Conservation (phyloP, 2,113 vertebrate species). For the Gallinago media region DNA sequence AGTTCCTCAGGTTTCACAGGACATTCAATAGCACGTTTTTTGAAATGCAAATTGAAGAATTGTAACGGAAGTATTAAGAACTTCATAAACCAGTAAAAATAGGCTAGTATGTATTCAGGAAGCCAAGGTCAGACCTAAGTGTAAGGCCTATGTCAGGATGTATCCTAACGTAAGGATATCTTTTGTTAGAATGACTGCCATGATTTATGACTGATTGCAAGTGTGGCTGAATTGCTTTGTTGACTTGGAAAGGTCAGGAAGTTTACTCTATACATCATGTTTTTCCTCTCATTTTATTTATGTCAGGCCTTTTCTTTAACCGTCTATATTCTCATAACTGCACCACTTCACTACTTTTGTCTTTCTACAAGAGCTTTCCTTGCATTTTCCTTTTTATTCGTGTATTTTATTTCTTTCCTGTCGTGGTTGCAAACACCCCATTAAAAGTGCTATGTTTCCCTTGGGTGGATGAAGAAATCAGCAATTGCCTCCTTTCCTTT, state of each 20-base stretch:
- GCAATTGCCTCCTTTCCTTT: background rate
- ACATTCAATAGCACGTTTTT: background rate
- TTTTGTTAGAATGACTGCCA: background rate
- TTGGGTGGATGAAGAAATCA: background rate
- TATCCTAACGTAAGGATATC: background rate
- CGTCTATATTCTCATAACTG: rapidly evolving
- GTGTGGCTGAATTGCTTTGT: background rate
- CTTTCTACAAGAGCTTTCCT: background rate
- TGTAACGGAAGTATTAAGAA: background rate
- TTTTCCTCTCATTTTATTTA: background rate
- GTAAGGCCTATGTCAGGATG: background rate
- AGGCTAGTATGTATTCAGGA: background rate
- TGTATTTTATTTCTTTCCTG: background rate
- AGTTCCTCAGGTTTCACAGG: background rate
- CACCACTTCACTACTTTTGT: background rate
- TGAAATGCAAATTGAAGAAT: background rate
- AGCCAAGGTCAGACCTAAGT: background rate
- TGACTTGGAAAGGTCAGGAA: background rate
- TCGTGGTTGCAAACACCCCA: background rate
- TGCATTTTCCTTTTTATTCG: background rate
- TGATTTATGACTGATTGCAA: background rate
- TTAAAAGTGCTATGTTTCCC: background rate
- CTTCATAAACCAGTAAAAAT: background rate
- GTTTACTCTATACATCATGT: background rate
- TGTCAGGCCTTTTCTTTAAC: background rate